Conservation (phyloP, 2,113 vertebrate genomes). For the Boleophthalmus pectinirostris region DNA sequence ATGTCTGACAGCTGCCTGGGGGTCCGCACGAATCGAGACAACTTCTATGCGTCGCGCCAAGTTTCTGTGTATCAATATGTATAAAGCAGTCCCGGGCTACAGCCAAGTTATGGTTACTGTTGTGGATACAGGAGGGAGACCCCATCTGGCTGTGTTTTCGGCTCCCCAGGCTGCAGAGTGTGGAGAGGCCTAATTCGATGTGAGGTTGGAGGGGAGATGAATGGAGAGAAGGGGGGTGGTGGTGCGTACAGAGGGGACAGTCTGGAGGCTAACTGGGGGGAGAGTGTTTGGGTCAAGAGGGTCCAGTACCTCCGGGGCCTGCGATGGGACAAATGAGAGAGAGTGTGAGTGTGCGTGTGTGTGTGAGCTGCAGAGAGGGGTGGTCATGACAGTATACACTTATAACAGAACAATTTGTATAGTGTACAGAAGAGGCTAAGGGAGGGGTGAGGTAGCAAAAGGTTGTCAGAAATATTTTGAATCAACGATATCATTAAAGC, state of each 20-base stretch:
- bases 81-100: slow-evolving; percentile 46
- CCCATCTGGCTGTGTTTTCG: slow-evolving; percentile 65
- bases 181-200: slow-evolving; percentile 11
- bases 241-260: slow-evolving; percentile 48
- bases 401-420: background rate
- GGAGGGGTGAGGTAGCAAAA: background rate
- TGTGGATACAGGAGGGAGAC: slow-evolving; percentile 55
- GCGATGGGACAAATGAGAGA: slow-evolving; percentile 43
- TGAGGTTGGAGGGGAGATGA: slow-evolving; percentile 18
- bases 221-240: slow-evolving; percentile 14
- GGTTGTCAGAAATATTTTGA: background rate
- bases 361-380: slow-evolving; percentile 24
- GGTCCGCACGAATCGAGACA: slow-evolving; percentile 53
- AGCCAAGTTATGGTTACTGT: slow-evolving; percentile 56
- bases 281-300: slow-evolving; percentile 47
- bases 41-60: slow-evolving; percentile 58
- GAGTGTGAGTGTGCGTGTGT: slow-evolving; percentile 22
- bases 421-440: background rate
- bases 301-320: slow-evolving; percentile 24
- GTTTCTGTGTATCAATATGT: slow-evolving; percentile 70
- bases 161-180: slow-evolving; percentile 48
- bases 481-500: background rate
- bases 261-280: slow-evolving; percentile 18
- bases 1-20: slow-evolving; percentile 76
- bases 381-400: slow-evolving; percentile 18